Evolutionary conservation across 1,140 invertebrate genomes (phyloP).

Genomic region (Myzus persicae): DNA sequence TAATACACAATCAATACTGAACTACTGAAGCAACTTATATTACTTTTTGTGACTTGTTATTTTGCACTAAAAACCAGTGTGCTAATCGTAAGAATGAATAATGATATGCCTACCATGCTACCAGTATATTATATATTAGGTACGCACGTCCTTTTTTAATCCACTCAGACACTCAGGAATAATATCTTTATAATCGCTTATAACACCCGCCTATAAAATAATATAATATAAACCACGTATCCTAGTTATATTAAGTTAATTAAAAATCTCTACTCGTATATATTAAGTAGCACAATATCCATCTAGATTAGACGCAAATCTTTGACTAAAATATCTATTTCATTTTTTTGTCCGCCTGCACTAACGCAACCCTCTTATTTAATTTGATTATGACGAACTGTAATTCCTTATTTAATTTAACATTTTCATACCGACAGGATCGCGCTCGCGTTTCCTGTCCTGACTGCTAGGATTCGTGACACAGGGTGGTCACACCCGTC

Average conservation of each 20-base stretch:
- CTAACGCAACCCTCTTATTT: background rate
- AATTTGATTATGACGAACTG: constrained; percentile 11
- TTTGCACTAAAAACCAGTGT: background rate
- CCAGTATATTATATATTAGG: too few species aligned
- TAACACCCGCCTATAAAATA: background rate
- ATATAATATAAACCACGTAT: background rate
- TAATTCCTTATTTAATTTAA: background rate
- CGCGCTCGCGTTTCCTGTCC: background rate
- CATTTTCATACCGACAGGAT: background rate
- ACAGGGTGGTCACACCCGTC: constrained; percentile 13
- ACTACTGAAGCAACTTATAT: too few species aligned
- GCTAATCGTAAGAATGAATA: background rate
- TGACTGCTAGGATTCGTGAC: background rate
- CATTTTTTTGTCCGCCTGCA: background rate
- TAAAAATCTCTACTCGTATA: background rate
- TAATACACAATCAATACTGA: too few species aligned
- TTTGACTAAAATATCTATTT: background rate
- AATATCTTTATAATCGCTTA: background rate
- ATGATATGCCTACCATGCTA: background rate
- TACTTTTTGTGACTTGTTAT: background rate
- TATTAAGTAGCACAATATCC: background rate
- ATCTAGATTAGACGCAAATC: background rate
- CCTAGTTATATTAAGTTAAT: background rate
- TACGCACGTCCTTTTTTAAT: background rate
- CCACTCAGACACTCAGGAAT: background rate